These are phyloP conservation scores for Chrysolina haemoptera DNA, from an alignment of 2,888 invertebrate genomes.

Conservation along the genomic window DNA sequence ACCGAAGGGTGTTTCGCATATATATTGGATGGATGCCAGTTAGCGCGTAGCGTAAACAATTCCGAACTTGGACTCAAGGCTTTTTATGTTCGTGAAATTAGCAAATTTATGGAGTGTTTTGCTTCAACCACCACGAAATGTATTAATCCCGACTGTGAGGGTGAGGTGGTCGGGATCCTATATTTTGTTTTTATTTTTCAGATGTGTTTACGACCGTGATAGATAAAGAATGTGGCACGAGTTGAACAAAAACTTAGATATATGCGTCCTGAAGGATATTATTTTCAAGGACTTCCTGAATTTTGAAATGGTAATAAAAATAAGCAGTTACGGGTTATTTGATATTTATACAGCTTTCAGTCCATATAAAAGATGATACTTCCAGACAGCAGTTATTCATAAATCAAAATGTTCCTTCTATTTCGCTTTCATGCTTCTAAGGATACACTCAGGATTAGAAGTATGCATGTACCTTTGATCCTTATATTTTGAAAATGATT, in stretches of 20 bases:
- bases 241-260: constrained; percentile 12
- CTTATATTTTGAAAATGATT: no score
- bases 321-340: not conserved
- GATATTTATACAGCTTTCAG: constrained; percentile 1
- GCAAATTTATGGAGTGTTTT: constrained; percentile 49
- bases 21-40: constrained; percentile 44
- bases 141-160: constrained; percentile 42
- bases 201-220: constrained; percentile 22
- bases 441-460: no score
- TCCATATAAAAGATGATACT: not conserved
- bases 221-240: constrained; percentile 17
- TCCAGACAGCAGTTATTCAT: not conserved
- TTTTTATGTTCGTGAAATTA: constrained; percentile 51
- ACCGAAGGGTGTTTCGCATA: constrained; percentile 30
- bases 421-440: no score
- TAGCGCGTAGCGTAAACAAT: constrained; percentile 44
- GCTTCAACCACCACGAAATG: constrained; percentile 44
- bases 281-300: constrained; percentile 16
- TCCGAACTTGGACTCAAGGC: constrained; percentile 44
- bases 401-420: not conserved
- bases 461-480: no score
- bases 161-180: constrained; percentile 26
- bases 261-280: constrained; percentile 12
- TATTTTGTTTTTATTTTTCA: constrained; percentile 19
- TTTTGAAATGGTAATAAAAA: constrained; percentile 7